A percentile compares a stretch with the other conserved stretches of the same genome.
phyloP scores from a whole-genome alignment of 2,797 vertebrate genomes.

The Carapus acus region DNA sequence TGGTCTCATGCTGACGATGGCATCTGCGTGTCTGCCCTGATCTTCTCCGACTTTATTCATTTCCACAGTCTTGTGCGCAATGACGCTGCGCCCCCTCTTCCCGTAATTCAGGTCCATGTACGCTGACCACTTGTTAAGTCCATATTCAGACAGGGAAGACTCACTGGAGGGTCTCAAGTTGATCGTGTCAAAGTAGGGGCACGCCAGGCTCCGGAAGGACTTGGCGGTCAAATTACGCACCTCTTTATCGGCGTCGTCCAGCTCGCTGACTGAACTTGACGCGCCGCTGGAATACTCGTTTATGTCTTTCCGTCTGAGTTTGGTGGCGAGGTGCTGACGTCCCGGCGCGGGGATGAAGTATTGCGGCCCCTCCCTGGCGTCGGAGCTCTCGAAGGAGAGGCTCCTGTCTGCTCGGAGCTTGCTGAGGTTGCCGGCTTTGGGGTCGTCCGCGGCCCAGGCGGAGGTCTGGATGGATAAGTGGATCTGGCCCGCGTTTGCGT shows the following conservation, averaged over 20 bases:
- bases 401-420: constrained; percentile 81
- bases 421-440: constrained; percentile 67
- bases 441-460: constrained; percentile 81
- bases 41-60: constrained; percentile 55
- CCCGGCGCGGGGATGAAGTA: constrained; percentile 84
- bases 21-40: constrained; percentile 35
- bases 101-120: constrained; percentile 88
- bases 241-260: constrained; percentile 97
- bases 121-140: constrained; percentile 87
- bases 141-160: constrained; percentile 85
- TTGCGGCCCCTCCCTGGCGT: constrained; percentile 68
- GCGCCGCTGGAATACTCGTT: constrained; percentile 92
- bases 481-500: constrained; percentile 69
- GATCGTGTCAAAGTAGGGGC: constrained; percentile 90
- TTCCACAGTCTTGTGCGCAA: constrained; percentile 68
- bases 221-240: constrained; percentile 92
- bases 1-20: constrained; percentile 17
- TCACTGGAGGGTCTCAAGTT: constrained; percentile 88
- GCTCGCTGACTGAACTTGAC: constrained; percentile 93
- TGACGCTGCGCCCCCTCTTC: constrained; percentile 64
- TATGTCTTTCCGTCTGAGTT: constrained; percentile 77
- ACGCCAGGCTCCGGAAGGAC: constrained; percentile 93
- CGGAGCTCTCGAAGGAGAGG: constrained; percentile 76
- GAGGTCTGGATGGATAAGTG: constrained; percentile 86
- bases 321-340: constrained; percentile 81